Evolutionary conservation across 2,113 vertebrate genomes (phyloP).

Genomic region (Phaethornis superciliosus): DNA sequence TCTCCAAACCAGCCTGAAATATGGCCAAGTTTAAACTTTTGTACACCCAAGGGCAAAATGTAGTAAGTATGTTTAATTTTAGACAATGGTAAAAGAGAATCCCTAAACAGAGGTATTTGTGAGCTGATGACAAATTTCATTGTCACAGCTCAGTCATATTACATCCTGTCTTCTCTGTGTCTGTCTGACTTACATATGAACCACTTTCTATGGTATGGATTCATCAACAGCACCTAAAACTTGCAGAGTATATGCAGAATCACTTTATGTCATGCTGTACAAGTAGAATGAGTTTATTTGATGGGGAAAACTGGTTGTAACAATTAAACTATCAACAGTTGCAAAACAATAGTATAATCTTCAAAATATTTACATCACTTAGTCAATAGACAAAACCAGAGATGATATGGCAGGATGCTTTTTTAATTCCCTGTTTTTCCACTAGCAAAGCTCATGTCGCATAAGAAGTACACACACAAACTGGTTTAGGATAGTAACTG

Average conservation of each 20-base stretch:
- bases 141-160: background rate
- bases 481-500: background rate
- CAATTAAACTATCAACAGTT: background rate
- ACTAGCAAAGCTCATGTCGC: background rate
- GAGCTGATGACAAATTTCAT: background rate
- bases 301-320: background rate
- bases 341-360: background rate
- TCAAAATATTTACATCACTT: background rate
- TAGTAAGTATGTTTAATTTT: background rate
- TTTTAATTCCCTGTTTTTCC: background rate
- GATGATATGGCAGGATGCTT: background rate
- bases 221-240: background rate
- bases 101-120: background rate
- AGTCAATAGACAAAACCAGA: background rate
- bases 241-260: background rate
- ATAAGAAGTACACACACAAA: background rate
- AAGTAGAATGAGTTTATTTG: background rate
- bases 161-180: background rate
- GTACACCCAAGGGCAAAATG: background rate
- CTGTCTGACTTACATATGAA: background rate
- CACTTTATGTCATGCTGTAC: background rate
- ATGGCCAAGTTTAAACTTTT: background rate
- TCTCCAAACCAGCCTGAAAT: background rate
- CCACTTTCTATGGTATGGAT: background rate
- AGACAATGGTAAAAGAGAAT: background rate